Evolutionary conservation across 2,888 invertebrate genomes (phyloP), one percentile per base, ranked within the genome.

Genomic region (Leucania comma): DNA sequence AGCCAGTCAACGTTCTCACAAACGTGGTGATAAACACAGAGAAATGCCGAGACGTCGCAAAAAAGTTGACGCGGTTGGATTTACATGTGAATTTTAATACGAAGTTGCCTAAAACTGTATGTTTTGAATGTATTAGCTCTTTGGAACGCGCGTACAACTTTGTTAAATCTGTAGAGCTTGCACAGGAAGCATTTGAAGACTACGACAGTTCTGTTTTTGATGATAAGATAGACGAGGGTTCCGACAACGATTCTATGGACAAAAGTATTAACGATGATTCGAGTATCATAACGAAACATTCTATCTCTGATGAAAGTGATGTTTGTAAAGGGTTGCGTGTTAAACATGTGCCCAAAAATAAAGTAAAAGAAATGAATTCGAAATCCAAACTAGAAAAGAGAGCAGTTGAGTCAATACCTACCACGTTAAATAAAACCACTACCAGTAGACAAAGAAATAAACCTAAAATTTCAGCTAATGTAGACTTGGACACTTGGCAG

Each of bases 101-200:
- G 48, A 62, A 10, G 20, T 56, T 78, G 65, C 78, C 78, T 12
- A 78, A 75, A 79, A 71, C 80, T 10, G 80, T 78, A 1, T 78
- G 78, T 68, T 42, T 53, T 5, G 54, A 64, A 29, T 78, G 78
- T 48, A 32, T 71, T 2, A 62, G 58, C 17, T 67, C 67, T 35
- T 58, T 78, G 50, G 70, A 79, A 35, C 35, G 35, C 9, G 80
- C 78, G 8, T 71, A 62, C 26, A 56, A 65, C 9, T 78, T 79
- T 22, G 22, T 78, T 12, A 61, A 54, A 1, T 62, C 46, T 12
- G 66, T 80, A 1, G 67, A 68, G 2, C n/a, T 67, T 2, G 78
- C 75, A 1, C 78, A 79, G 59, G 72, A 75, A 3, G 72, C 75
- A 1, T 76, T 76, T 51, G 48, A 57, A 17, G 74, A 74, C 10